Evolutionary conservation across 2,113 vertebrate species (phyloP), one percentile per base, ranked within the genome.

Genomic region (Chloebia gouldiae): DNA sequence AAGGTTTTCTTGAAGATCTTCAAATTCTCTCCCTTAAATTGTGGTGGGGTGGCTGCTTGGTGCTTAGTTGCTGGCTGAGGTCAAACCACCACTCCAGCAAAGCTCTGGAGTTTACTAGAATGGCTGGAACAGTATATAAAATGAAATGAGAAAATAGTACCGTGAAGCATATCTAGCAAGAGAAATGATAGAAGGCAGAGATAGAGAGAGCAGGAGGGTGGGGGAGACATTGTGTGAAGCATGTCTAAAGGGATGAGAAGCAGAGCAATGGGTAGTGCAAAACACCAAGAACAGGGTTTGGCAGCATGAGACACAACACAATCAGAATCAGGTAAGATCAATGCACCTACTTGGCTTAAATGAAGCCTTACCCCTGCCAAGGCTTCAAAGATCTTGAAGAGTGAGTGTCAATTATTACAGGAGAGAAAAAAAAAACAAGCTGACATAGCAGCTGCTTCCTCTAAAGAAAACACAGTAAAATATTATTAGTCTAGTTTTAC

Each of bases 191-290:
- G 3, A 14, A 79, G 7, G 22, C 28, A 76, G 33, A 59, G 12
- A 20, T 2, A 23, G 35, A 50, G 45, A 44, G 20, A 66, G 17
- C 1, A 20, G 40, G 15, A 37, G 11, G n/a, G 28, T 0, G 0
- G 16, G 13, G 10, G n/a, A 2, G 33, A 61, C 25, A 35, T 20
- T 19, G 14, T 44, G 16, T 84, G 72, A 51, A 81, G 15, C 15
- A 22, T 44, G 13, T 39, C 11, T 79, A 72, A 68, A 50, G 7
- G 23, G 39, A 39, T 66, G 21, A 86, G 63, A 86, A 68, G 8
- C 28, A 86, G 40, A 83, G 49, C 33, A 68, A 15, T 10, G 39
- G 72, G 39, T 13, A 42, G 11, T 13, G 10, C 27, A 83, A 44
- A 88, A 64, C 21, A 42, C 57, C 3, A 3, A 86, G 76, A 44